Conservation (phyloP, 2,888 invertebrate genomes). For the Norana najaformis region DNA sequence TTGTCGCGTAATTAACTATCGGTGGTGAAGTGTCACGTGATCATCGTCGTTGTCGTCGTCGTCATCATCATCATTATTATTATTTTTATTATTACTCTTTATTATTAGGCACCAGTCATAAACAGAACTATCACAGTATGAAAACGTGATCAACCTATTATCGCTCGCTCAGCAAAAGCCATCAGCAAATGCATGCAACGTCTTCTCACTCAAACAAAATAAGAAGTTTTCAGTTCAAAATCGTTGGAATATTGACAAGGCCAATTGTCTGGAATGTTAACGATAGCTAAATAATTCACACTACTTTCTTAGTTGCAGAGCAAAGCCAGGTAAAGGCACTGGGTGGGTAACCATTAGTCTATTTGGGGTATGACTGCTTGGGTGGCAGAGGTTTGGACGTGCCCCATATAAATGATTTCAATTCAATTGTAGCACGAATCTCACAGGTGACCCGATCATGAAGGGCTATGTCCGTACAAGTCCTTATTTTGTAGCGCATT, state of each 20-base stretch:
- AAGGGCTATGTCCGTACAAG: not conserved
- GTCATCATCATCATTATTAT: too few species aligned
- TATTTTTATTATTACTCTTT: too few species aligned
- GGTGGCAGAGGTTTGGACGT: not conserved
- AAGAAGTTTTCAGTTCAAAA: not conserved
- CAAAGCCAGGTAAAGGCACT: not conserved
- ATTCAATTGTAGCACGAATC: not conserved
- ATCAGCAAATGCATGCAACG: not conserved
- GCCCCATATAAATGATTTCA: not conserved
- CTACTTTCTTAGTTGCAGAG: not conserved
- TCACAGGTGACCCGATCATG: not conserved
- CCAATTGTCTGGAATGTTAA: not conserved
- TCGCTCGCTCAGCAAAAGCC: not conserved
- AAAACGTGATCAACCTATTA: not conserved
- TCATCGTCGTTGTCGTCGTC: too few species aligned
- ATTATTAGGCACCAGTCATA: conserved; percentile 10
- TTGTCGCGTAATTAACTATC: not conserved
- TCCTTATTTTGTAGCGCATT: not conserved
- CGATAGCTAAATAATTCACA: not conserved
- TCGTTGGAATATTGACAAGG: not conserved
- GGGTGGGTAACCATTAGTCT: not conserved
- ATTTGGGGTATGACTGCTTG: not conserved
- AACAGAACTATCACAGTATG: not conserved
- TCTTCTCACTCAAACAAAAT: not conserved
- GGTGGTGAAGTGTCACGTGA: too few species aligned